Conservation (phyloP, 2,797 vertebrate species). For the Antennarius maculatus region DNA sequence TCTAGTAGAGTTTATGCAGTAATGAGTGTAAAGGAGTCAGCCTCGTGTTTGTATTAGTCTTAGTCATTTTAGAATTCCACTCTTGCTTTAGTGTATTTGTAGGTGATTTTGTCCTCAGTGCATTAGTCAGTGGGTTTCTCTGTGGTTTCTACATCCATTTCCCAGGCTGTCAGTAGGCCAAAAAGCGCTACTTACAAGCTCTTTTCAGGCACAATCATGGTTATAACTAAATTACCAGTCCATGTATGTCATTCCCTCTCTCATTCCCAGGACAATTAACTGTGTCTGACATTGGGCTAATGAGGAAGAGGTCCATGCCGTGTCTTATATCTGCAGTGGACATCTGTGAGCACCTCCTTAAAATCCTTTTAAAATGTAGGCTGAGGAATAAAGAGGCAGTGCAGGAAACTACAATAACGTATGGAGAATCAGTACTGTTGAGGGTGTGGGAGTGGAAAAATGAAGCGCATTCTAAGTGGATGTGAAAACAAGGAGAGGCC, state of each 20-base stretch:
- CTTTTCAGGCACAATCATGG: slow-evolving; percentile 47
- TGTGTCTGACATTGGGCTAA: slow-evolving; percentile 53
- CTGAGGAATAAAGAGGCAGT: slow-evolving; percentile 37
- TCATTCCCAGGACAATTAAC: slow-evolving; percentile 62
- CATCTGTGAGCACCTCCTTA: slow-evolving; percentile 50
- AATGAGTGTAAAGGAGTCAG: slow-evolving; percentile 9
- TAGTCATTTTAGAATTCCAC: slow-evolving; percentile 32
- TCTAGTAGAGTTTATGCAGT: slow-evolving; percentile 14
- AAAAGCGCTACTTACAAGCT: slow-evolving; percentile 43
- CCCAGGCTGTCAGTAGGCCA: slow-evolving; percentile 36
- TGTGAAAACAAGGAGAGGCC: slow-evolving; percentile 16
- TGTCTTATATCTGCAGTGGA: slow-evolving; percentile 57
- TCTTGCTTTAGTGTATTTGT: slow-evolving; percentile 29
- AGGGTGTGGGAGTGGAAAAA: slow-evolving; percentile 13
- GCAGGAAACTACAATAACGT: slow-evolving; percentile 54
- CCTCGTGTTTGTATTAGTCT: slow-evolving; percentile 31
- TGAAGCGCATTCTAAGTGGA: slow-evolving; percentile 10
- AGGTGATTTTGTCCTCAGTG: slow-evolving; percentile 40
- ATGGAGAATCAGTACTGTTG: slow-evolving; percentile 19
- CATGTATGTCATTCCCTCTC: slow-evolving; percentile 41
- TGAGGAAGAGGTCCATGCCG: slow-evolving; percentile 49
- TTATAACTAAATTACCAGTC: slow-evolving; percentile 69
- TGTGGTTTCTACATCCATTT: slow-evolving; percentile 58
- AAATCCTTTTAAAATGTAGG: slow-evolving; percentile 42
- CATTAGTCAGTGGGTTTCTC: slow-evolving; percentile 53